Evolutionary conservation across 2,888 invertebrate species (phyloP).

Genomic region (Agrilus cyanescens): DNA sequence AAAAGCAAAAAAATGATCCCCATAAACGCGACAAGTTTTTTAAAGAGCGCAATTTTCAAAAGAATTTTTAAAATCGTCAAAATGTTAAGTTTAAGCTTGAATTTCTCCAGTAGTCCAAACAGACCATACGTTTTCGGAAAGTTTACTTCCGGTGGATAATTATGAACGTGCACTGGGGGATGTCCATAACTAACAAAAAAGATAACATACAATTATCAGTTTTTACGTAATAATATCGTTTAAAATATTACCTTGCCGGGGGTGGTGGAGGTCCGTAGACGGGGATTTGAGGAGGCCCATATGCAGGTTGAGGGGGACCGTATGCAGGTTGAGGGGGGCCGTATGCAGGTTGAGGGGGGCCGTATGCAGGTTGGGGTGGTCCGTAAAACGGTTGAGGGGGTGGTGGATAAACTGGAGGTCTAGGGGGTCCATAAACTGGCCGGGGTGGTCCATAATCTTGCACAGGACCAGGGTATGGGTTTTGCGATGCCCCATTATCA

Average conservation of each 20-base stretch:
- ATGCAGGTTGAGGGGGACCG: slow-evolving; percentile 29
- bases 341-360: slow-evolving; percentile 8
- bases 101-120: slow-evolving; percentile 49
- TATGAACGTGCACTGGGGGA: not conserved
- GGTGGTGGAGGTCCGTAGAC: slow-evolving; percentile 35
- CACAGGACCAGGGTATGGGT: slow-evolving; percentile 19
- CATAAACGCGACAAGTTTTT: slow-evolving; percentile 70
- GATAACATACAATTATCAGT: not conserved
- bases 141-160: not conserved
- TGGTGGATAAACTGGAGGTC: slow-evolving; percentile 13
- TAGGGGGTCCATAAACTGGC: slow-evolving; percentile 16
- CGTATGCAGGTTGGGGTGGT: slow-evolving; percentile 31
- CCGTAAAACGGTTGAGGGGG: slow-evolving; percentile 21
- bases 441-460: slow-evolving; percentile 35
- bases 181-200: not conserved
- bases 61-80: slow-evolving; percentile 63
- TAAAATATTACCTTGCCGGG: slow-evolving; percentile 1
- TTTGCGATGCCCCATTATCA: slow-evolving; percentile 19
- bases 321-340: slow-evolving; percentile 23
- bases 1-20: slow-evolving; percentile 62
- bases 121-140: slow-evolving; percentile 38
- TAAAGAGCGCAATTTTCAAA: slow-evolving; percentile 65
- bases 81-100: slow-evolving; percentile 58
- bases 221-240: not conserved
- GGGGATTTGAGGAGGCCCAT: slow-evolving; percentile 27